A percentile compares a stretch with the other conserved stretches of the same genome.
These are phyloP conservation scores for Druon quercuslanigerum DNA, from an alignment of 1,140 invertebrate genomes.

Conservation along the genomic window DNA sequence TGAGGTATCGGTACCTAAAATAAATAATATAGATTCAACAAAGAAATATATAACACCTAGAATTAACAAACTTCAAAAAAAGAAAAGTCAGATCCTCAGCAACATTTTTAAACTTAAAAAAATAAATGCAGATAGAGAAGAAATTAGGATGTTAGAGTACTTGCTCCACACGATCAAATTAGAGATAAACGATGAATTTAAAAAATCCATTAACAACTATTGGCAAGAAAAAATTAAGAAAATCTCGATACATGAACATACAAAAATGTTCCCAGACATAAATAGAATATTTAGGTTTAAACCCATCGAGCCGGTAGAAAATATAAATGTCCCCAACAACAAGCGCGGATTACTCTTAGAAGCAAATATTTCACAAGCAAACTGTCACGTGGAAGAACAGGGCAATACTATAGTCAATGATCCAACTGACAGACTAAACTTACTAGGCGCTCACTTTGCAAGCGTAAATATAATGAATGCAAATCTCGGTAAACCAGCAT, in stretches of 20 bases:
- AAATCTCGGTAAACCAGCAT: neutral
- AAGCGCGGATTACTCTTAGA: neutral
- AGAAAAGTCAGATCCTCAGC: constrained; percentile 24
- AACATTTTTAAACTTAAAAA: constrained; percentile 31
- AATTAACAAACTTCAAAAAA: constrained; percentile 32
- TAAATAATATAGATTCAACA: constrained; percentile 1
- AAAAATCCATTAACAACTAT: constrained; percentile 32
- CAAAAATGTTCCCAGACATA: constrained; percentile 40
- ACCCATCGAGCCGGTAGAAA: neutral
- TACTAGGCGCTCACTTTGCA: neutral
- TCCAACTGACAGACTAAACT: neutral
- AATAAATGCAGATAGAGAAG: neutral
- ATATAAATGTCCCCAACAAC: neutral
- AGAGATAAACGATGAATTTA: constrained; percentile 37
- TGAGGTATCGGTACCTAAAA: constrained; percentile 28
- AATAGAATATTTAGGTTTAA: constrained; percentile 35
- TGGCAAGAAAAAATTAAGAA: constrained; percentile 11
- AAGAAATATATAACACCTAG: no score
- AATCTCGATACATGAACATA: constrained; percentile 36
- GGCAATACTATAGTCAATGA: neutral
- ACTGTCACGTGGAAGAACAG: neutral
- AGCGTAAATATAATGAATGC: neutral
- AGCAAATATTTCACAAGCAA: neutral
- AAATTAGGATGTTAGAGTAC: constrained; percentile 21
- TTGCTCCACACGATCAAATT: constrained; percentile 20